These are phyloP conservation scores for Sterrhoptilus dennistouni DNA, from an alignment of 2,113 vertebrate species.

Conservation along the genomic window DNA sequence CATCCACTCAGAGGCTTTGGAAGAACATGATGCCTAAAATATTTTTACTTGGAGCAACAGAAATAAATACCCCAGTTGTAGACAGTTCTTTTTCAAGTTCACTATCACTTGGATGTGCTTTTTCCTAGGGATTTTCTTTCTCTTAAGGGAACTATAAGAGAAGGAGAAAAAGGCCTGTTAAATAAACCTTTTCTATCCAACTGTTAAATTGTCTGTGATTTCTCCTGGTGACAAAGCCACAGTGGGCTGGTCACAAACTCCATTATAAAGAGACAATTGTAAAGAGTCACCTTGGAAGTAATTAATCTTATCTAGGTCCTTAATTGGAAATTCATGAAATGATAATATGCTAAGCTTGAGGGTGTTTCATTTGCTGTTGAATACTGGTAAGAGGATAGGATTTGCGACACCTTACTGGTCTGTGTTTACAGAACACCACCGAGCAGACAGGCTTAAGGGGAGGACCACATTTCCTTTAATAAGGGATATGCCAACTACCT, in stretches of 20 bases:
- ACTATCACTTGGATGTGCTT: neutral
- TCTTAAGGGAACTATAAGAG: neutral
- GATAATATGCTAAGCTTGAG: constrained; percentile 32
- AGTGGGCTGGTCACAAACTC: neutral
- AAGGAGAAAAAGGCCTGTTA: neutral
- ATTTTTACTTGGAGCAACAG: neutral
- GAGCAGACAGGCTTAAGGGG: neutral
- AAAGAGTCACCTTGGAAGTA: constrained; percentile 12
- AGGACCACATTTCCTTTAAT: neutral
- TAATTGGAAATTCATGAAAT: constrained; percentile 38
- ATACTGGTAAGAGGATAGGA: constrained; percentile 28
- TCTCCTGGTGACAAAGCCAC: neutral
- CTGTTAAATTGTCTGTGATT: neutral
- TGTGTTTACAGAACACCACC: constrained; percentile 13
- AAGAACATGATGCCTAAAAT: neutral
- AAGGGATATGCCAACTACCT: neutral
- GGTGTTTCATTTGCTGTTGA: constrained; percentile 25
- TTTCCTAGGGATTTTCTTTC: neutral
- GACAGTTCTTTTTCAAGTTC: neutral
- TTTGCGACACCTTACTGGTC: constrained; percentile 19
- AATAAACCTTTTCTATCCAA: neutral
- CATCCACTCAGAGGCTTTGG: neutral
- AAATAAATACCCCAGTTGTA: neutral
- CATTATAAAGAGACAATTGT: neutral
- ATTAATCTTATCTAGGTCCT: constrained; percentile 54